Evolutionary conservation across 2,797 vertebrate genomes (phyloP).

Genomic region (Capromys pilorides): DNA sequence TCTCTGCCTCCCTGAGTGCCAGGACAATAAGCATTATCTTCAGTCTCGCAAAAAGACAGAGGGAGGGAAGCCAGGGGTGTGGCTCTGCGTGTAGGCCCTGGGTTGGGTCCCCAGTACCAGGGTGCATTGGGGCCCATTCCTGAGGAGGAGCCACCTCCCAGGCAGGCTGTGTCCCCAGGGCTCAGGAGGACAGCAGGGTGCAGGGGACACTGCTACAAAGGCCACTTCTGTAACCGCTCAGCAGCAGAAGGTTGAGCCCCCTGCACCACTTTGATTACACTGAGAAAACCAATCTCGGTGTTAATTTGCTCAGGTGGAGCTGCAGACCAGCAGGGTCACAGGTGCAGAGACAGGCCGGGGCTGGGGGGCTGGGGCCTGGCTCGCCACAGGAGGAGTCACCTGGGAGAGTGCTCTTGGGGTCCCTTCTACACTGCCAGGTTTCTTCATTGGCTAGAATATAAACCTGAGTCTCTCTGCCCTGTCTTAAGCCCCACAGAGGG

Average conservation of each 20-base stretch:
- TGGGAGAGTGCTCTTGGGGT: background rate
- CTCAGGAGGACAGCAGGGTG: background rate
- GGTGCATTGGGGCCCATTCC: background rate
- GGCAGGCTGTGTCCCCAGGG: background rate
- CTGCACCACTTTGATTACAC: slow-evolving; percentile 40
- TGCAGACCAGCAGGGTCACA: background rate
- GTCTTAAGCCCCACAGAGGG: background rate
- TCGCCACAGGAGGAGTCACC: background rate
- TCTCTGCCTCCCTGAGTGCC: background rate
- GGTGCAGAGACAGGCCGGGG: background rate
- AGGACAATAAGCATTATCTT: background rate
- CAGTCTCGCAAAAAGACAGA: background rate
- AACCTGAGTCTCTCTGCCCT: background rate
- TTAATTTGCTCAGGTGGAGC: slow-evolving; percentile 67
- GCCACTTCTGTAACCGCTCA: background rate
- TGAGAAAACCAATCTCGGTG: slow-evolving; percentile 60
- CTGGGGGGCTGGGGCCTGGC: accelerated
- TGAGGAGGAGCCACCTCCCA: background rate
- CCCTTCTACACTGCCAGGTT: background rate
- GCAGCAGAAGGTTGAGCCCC: slow-evolving; percentile 58
- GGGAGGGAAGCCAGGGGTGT: background rate
- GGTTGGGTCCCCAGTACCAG: background rate
- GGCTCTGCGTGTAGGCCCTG: background rate
- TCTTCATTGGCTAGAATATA: background rate
- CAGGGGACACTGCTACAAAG: background rate